Evolutionary conservation across 2,888 invertebrate genomes (phyloP), one percentile per base, ranked within the genome.

Genomic region (Apocheima hispidaria): DNA sequence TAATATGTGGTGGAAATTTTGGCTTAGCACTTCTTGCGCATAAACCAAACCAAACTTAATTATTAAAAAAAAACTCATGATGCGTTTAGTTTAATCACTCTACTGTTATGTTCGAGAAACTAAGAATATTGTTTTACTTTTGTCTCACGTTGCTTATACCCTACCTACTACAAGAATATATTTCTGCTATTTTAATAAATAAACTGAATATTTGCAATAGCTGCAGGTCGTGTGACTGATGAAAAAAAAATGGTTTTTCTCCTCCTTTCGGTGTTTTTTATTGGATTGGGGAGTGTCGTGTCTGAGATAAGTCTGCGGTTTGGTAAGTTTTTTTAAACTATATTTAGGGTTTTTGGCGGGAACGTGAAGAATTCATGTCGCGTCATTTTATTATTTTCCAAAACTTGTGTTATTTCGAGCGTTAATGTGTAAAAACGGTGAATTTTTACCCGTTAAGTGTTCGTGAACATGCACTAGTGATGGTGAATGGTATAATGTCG

Each of bases 81-180:
- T 26, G 16, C 9, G 1, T 26, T 16, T 26, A 2, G 26, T 54
- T 54, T 54, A 56, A 74, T 14, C 10, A 38, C 18, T 18, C 33
- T 12, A 16, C 16, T 55, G 70, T 65, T 16, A 81, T 84, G 92
- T 84, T 88, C 36, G 90, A 91, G 51, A 92, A 88, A 77, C 67
- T 91, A 35, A 77, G 91, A 65, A 84, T 88, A 7, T 54, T 92
- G 59, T 92, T 92, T 77, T 92, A 92, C 58, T 64, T 92, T 46
- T 80, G 87, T 16, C 56, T 92, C 35, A 79, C 88, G 2, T 52
- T 92, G 12, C 76, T 92, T 4, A 88, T 92, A 48, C 92, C 92
- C 0, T 92, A 85, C 77, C 73, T 92, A 23, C 65, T 92, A 2
- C 92, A 92, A 69, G 92, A 92, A 72, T 92, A 86, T 40, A 92